Conservation (phyloP, 2,888 invertebrate genomes). For the Amorpha juglandis region DNA sequence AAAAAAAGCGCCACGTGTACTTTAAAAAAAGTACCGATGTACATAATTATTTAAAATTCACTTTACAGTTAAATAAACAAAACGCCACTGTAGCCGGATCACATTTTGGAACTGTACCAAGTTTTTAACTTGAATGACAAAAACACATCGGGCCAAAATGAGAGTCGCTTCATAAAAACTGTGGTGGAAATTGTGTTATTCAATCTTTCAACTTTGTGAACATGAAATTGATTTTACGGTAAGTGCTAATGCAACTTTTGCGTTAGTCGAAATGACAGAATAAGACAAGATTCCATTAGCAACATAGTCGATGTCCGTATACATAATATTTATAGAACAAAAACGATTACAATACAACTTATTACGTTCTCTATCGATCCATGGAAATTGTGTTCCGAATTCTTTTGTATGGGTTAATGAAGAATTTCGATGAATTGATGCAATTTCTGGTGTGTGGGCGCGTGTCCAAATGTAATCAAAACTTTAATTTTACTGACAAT, state of each 20-base stretch:
- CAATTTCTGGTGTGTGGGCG: no score
- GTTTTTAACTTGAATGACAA: slow-evolving; percentile 19
- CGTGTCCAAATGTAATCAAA: neutral
- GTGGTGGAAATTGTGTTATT: slow-evolving; percentile 17
- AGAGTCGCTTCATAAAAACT: neutral
- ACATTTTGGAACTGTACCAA: slow-evolving; percentile 18
- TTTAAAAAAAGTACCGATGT: neutral
- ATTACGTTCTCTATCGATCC: neutral
- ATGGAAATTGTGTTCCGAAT: neutral
- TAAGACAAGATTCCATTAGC: neutral
- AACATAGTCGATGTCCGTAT: neutral
- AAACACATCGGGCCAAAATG: slow-evolving; percentile 23
- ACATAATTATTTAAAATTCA: slow-evolving; percentile 15
- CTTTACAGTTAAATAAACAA: slow-evolving; percentile 23
- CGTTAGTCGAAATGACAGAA: slow-evolving; percentile 13
- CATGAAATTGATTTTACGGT: slow-evolving; percentile 22
- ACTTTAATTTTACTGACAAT: neutral
- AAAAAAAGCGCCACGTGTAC: neutral
- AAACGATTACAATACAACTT: neutral
- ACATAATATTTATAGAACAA: neutral
- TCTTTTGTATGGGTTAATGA: neutral
- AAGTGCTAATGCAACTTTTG: slow-evolving; percentile 20
- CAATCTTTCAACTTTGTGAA: slow-evolving; percentile 24
- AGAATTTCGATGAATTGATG: neutral
- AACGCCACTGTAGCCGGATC: slow-evolving; percentile 21